A percentile compares a stretch with the other conserved stretches of the same genome.
Evolutionary conservation across 2,113 vertebrate genomes (phyloP).

Genomic region (Sisor rabdophorus): DNA sequence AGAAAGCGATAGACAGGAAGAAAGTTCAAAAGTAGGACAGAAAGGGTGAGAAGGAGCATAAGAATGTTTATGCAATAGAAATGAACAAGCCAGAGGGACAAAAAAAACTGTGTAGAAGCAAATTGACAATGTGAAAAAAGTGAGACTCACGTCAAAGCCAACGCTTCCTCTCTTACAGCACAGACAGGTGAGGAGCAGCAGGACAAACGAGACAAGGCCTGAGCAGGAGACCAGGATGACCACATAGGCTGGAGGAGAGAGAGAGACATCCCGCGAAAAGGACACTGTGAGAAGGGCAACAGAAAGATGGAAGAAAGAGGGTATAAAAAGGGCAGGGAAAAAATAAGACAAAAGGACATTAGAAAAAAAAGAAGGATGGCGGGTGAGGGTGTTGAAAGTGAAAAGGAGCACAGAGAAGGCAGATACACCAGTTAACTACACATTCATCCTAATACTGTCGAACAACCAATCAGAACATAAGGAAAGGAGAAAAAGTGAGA

Average conservation of each 20-base stretch:
- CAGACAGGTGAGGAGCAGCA: slow-evolving; percentile 88
- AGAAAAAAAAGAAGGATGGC: neutral
- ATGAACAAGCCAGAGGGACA: neutral
- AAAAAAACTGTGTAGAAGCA: neutral
- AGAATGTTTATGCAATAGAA: neutral
- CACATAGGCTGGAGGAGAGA: slow-evolving; percentile 85
- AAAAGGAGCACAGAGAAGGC: neutral
- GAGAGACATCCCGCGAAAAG: slow-evolving; percentile 71
- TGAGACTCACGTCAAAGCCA: slow-evolving; percentile 85
- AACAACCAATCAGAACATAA: neutral
- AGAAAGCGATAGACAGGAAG: neutral
- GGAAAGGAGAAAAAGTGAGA: neutral
- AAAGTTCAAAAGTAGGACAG: neutral
- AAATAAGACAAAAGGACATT: neutral
- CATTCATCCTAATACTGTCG: neutral
- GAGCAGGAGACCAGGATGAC: slow-evolving; percentile 91
- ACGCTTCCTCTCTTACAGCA: slow-evolving; percentile 88
- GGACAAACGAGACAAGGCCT: slow-evolving; percentile 84
- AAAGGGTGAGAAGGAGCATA: neutral
- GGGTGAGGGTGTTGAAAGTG: neutral
- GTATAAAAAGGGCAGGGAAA: no score
- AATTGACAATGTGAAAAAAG: no score
- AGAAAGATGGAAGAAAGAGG: slow-evolving; percentile 1
- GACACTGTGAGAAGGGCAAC: slow-evolving; percentile 57
- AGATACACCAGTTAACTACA: slow-evolving; percentile 9